Base-by-base conservation (phyloP, 2,113 vertebrate genomes). In the Micronisus gabar region DNA sequence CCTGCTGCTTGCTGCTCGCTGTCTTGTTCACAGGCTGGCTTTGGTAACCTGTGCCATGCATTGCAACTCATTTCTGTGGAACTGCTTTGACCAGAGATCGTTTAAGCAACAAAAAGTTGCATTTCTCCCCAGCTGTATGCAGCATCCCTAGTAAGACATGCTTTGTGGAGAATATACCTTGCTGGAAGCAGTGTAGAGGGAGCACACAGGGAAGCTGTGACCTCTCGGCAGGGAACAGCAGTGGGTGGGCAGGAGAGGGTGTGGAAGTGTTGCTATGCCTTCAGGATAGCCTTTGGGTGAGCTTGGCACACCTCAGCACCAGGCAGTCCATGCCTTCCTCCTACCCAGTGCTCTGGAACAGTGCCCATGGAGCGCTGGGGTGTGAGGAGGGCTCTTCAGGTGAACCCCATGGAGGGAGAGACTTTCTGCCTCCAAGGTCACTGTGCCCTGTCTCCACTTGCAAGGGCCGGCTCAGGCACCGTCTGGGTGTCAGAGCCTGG, bases 291-390 rank as follows among this genome's bases (percentile, higher is more conserved):
- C n/a, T 79, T 84, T 62, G 81, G 30, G 56, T 82, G 41, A 47
- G 30, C 40, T 52, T 63, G 40, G 45, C 48, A 45, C 21, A 15
- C 10, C 38, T 70, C 32, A 3, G 2, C 4, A 1, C 48, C 2
- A 1, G 10, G 10, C 23, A 40, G 4, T 50, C 38, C 10, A 1
- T 58, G 22, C 1, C 2, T 52, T 59, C 22, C 48, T 68, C 75
- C 50, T 41, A 38, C 19, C 34, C 50, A 52, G 30, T 0, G 0
- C n/a, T n/a, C 53, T 73, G 59, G 21, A 87, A 15, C 45, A 36
- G 19, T 27, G 26, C 38, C n/a, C 1, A 0, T 43, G 38, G 55
- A 71, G 19, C 25, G 30, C 17, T 10, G 19, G 0, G 7, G 4
- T 1, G 2, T 65, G 8, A 68, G 71, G 26, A 40, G 20, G 13